These are phyloP conservation scores for Aphelenchoides besseyi DNA, from an alignment of 1,140 invertebrate genomes.

Conservation along the genomic window DNA sequence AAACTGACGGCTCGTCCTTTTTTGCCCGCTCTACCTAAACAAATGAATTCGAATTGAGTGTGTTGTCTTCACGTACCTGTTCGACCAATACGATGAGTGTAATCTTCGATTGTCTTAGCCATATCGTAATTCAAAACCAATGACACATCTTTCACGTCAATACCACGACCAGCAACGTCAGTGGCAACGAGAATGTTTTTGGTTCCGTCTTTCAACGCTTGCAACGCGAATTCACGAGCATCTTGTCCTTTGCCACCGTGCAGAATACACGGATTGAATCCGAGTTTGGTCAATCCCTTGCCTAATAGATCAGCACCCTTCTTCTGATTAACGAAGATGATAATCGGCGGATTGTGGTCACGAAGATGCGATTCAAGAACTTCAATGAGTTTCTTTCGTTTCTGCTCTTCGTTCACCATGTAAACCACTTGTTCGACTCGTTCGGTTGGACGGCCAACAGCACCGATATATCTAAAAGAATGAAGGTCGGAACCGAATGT, in stretches of 20 bases:
- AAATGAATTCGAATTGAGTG: not conserved
- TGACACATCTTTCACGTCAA: conserved; percentile 98
- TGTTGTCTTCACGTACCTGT: conserved; percentile 67
- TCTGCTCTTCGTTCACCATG: conserved; percentile 88
- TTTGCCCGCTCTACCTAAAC: conserved; percentile 86
- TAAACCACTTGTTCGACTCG: conserved; percentile 95
- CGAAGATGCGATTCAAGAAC: conserved; percentile 71
- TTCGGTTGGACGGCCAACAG: conserved; percentile 95
- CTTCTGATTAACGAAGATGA: conserved; percentile 99
- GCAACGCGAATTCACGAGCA: conserved; percentile 94
- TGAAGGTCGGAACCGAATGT: no score
- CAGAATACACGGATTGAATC: conserved; percentile 90
- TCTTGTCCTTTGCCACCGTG: conserved; percentile 99
- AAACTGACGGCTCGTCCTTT: conserved; percentile 91
- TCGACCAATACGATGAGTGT: conserved; percentile 97
- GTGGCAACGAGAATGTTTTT: conserved; percentile 99
- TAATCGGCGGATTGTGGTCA: conserved; percentile 81
- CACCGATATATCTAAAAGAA: no score
- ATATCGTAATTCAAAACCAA: conserved; percentile 87
- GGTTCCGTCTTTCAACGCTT: conserved; percentile 77
- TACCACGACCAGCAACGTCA: conserved; percentile 98
- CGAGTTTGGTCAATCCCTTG: conserved; percentile 91
- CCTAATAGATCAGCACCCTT: conserved; percentile 96
- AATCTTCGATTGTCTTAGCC: conserved; percentile 94
- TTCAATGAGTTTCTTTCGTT: conserved; percentile 70